Percentiles rank a stretch among this genome's conserved stretches.
Evolutionary conservation across 2,113 vertebrate genomes (phyloP).

Genomic region (Aldabrachelys gigantea): DNA sequence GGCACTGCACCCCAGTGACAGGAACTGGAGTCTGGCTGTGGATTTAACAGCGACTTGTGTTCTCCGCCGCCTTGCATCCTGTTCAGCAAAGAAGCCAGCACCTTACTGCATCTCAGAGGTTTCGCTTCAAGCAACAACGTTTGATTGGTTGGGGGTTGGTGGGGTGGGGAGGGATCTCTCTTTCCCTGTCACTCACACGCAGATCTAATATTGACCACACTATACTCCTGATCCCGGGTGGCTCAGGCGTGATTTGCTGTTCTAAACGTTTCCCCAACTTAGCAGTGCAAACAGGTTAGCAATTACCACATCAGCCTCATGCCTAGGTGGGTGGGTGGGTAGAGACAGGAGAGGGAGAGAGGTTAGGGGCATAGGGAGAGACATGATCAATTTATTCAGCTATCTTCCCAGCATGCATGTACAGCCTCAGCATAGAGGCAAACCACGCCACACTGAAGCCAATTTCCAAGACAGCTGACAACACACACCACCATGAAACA

Average conservation of each 20-base stretch:
- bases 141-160: background rate
- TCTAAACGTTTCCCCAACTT: background rate
- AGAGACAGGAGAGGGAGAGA: background rate
- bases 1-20: background rate
- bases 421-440: background rate
- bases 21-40: background rate
- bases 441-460: fast-evolving
- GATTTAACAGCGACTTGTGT: background rate
- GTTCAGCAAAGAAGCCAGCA: background rate
- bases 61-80: background rate
- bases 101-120: background rate
- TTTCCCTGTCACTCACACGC: background rate
- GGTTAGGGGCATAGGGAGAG: background rate
- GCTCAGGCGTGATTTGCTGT: background rate
- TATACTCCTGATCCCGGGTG: background rate
- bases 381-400: background rate
- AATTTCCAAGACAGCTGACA: background rate
- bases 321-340: background rate
- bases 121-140: background rate
- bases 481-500: fast-evolving
- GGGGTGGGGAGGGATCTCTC: background rate
- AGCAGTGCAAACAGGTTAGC: background rate
- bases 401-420: background rate
- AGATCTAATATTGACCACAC: background rate
- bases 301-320: fast-evolving